These are phyloP conservation scores for Caenorhabditis imperialis DNA, from an alignment of 2,888 invertebrate species.

Conservation along the genomic window DNA sequence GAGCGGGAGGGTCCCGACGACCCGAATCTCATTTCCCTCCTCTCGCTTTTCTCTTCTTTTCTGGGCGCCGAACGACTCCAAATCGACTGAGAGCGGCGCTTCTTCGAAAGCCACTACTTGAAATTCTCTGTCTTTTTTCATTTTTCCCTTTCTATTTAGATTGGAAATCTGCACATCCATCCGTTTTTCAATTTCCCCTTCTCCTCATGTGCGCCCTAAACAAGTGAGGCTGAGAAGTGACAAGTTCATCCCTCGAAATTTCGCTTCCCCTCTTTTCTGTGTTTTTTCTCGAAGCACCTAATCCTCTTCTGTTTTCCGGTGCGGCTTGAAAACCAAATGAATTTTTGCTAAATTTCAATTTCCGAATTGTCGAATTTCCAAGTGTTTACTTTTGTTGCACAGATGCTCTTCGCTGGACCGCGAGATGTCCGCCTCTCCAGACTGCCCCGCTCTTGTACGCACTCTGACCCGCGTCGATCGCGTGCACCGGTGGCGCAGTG, in stretches of 20 bases:
- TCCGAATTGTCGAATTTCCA: too few relatives aligned
- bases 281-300: not conserved
- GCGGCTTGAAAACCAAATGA: too few relatives aligned
- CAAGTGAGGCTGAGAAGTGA: slow-evolving; percentile 29
- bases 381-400: too few relatives aligned
- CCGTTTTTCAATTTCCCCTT: too few relatives aligned
- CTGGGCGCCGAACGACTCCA: slow-evolving; percentile 38
- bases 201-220: slow-evolving; percentile 17
- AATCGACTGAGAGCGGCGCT: slow-evolving; percentile 43
- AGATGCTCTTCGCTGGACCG: too few relatives aligned
- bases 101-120: slow-evolving; percentile 29
- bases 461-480: too few relatives aligned
- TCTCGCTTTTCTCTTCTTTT: slow-evolving; percentile 4
- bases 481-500: too few relatives aligned
- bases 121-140: slow-evolving; percentile 23
- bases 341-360: too few relatives aligned
- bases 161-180: slow-evolving; percentile 23
- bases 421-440: too few relatives aligned
- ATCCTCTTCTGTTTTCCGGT: too few relatives aligned
- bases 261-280: not conserved
- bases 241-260: slow-evolving; percentile 45
- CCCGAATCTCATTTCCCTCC: slow-evolving; percentile 52
- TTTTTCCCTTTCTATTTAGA: slow-evolving; percentile 48
- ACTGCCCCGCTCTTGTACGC: too few relatives aligned
- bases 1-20: too few relatives aligned